Percentiles rank a stretch among this genome's conserved stretches.
Conservation (phyloP, 2,888 invertebrate genomes). For the Melikaiella ostensackeni region DNA sequence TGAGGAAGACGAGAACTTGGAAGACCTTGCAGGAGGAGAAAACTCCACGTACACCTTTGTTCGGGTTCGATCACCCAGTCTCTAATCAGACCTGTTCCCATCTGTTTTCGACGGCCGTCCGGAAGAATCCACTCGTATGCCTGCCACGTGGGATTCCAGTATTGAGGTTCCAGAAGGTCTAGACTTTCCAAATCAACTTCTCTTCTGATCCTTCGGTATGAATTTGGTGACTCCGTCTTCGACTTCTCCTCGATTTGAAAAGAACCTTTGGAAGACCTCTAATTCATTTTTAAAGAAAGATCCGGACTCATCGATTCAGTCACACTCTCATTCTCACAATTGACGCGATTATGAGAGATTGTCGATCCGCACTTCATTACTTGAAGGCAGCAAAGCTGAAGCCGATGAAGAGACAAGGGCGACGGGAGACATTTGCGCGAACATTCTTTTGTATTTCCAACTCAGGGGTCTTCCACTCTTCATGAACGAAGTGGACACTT, state of each 20-base stretch:
- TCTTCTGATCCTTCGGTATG: not conserved
- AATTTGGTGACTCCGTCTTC: not conserved
- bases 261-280: not conserved
- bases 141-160: slow-evolving; percentile 19
- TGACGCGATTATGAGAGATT: slow-evolving; percentile 23
- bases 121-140: not conserved
- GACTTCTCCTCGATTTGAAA: not conserved
- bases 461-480: slow-evolving; percentile 25
- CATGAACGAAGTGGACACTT: slow-evolving; percentile 7
- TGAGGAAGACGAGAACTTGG: slow-evolving; percentile 35
- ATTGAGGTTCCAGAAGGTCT: not conserved
- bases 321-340: slow-evolving; percentile 15
- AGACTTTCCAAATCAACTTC: not conserved
- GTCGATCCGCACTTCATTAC: slow-evolving; percentile 20
- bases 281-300: slow-evolving; percentile 14
- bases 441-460: slow-evolving; percentile 36
- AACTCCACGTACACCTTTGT: slow-evolving; percentile 19
- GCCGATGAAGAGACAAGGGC: not conserved
- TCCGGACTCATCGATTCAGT: not conserved
- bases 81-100: slow-evolving; percentile 72
- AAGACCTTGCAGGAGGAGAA: not conserved
- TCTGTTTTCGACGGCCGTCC: slow-evolving; percentile 60
- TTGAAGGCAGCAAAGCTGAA: not conserved
- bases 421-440: not conserved
- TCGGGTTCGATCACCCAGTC: slow-evolving; percentile 70